Evolutionary conservation across 2,113 vertebrate genomes (phyloP).

Genomic region (Thamnophis sirtalis): DNA sequence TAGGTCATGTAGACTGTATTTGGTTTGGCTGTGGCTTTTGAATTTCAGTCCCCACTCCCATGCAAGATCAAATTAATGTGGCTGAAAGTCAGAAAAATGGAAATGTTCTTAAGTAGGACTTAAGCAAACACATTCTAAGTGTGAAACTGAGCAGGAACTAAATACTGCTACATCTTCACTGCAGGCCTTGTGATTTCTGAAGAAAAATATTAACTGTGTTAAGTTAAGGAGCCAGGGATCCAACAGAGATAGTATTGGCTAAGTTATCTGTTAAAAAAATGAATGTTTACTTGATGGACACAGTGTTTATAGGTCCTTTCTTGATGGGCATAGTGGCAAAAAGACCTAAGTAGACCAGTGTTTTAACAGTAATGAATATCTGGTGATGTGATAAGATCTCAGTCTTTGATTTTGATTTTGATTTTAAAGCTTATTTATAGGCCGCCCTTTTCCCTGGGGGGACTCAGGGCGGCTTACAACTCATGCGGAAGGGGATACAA

Average conservation of each 20-base stretch:
- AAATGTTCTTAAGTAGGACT: slow-evolving; percentile 23
- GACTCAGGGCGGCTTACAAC: no score
- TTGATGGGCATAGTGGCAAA: background rate
- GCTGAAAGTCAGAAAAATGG: slow-evolving; percentile 38
- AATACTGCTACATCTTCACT: slow-evolving; percentile 2
- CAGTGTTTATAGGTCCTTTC: background rate
- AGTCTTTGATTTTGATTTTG: no score
- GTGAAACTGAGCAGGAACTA: background rate
- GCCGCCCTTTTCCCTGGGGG: no score
- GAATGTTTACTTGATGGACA: background rate
- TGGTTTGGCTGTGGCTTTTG: slow-evolving; percentile 38
- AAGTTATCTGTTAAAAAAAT: background rate
- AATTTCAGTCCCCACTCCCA: slow-evolving; percentile 44
- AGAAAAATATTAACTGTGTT: background rate
- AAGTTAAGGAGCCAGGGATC: background rate
- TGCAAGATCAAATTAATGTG: slow-evolving; percentile 39
- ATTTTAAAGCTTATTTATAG: no score
- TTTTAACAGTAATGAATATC: background rate
- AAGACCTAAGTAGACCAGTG: background rate
- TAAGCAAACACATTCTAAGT: slow-evolving; percentile 2
- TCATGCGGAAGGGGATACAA: no score
- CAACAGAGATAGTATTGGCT: background rate
- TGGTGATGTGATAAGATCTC: background rate
- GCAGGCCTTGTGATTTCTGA: background rate
- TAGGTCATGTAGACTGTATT: slow-evolving; percentile 47